Evolutionary conservation across 2,888 invertebrate genomes (phyloP), one percentile per base, ranked within the genome.

Genomic region (Drosophila subquinaria): DNA sequence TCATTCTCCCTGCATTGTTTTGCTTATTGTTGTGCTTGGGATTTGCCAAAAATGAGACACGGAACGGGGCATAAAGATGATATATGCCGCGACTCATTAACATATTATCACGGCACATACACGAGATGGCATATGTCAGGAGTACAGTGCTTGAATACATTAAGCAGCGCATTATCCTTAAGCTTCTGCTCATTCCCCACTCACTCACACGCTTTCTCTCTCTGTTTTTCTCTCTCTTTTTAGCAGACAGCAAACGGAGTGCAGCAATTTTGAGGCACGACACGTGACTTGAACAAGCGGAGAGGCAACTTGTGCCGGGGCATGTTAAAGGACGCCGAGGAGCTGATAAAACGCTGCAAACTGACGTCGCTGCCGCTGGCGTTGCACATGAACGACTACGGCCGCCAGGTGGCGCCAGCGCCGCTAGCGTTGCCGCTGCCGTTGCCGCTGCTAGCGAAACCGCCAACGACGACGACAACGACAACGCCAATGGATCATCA

Each of bases 241-340:
- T 57, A 71, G 33, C 74, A 79, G 85, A 69, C 43, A 53, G 47
- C 43, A 61, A 60, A 51, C 61, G 65, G 35, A 62, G 66, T 57
- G 68, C 78, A 71, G 66, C 72, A 65, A 72, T 56, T 70, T 73
- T 81, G 69, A 73, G 71, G 56, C 53, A 69, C 67, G 72, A 73
- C 69, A 68, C 77, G 77, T 80, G 72, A 75, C 66, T 59, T 64
- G 43, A 45, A 27, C 27, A 48, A 43, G 20, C 13, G 40, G 27
- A 42, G 60, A 55, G 42, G 40, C 48, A 48, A 56, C 42, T 50
- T 13, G 42, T 52, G 43, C 66, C 55, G 70, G 80, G 91, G 91
- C 89, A 92, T 92, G 92, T 90, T 92, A 90, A 92, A 91, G 87
- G 92, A 92, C 82, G 89, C 90, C 76, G 90, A 91, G 85, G 86